Percentiles rank a stretch among this genome's conserved stretches.
These are phyloP conservation scores for Baryphthengus martii DNA, from an alignment of 2,113 vertebrate species.

Conservation along the genomic window DNA sequence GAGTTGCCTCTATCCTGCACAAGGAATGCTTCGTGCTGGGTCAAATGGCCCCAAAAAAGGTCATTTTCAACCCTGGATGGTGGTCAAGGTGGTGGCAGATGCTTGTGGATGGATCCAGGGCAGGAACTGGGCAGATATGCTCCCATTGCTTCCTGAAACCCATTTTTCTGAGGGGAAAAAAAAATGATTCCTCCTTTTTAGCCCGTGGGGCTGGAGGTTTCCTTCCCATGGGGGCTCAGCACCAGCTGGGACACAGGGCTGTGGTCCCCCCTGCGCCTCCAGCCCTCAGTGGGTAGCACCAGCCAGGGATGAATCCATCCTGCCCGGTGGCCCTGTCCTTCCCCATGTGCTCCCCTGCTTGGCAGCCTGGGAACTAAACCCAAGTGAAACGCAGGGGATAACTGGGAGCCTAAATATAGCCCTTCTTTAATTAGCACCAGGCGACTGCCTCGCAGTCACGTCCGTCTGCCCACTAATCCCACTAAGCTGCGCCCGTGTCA, in stretches of 20 bases:
- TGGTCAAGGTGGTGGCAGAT: not conserved
- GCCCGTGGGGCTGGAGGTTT: not conserved
- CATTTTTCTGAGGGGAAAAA: not conserved
- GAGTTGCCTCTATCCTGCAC: not conserved
- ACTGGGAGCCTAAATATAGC: conserved; percentile 15
- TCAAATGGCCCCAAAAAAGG: not conserved
- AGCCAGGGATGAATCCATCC: not conserved
- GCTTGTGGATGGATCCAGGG: not conserved
- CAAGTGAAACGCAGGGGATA: not conserved
- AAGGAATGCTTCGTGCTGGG: not conserved
- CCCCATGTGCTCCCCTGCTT: not conserved
- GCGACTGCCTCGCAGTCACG: conserved; percentile 15
- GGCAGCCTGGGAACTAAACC: conserved; percentile 20
- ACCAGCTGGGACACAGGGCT: fast-evolving
- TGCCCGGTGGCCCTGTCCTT: fast-evolving
- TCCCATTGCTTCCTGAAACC: not conserved
- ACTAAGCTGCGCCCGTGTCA: not conserved
- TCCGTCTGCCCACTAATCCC: conserved; percentile 11
- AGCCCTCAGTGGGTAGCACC: fast-evolving
- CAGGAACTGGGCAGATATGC: not conserved
- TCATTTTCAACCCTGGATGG: not conserved
- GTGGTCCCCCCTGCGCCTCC: not conserved
- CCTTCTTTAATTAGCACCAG: conserved; percentile 22
- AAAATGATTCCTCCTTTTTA: not conserved
- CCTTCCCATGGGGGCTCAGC: fast-evolving